Percentiles rank a stretch among this genome's conserved stretches.
Conservation (phyloP, 2,113 vertebrate genomes). For the Macquaria australasica region DNA sequence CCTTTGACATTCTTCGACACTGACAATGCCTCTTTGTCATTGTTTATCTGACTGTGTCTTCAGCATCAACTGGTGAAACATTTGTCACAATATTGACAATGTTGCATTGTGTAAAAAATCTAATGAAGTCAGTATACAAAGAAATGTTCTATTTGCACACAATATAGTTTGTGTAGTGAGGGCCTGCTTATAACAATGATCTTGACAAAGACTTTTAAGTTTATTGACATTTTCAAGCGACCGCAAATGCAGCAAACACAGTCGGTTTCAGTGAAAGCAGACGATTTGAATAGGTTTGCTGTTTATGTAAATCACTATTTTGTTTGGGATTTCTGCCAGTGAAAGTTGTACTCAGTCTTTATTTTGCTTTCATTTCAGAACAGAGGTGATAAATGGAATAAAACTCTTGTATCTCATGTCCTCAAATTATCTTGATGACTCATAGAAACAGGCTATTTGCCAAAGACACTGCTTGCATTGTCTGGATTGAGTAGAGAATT, state of each 20-base stretch:
- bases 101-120: conserved; percentile 57
- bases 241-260: conserved; percentile 16
- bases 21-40: conserved; percentile 51
- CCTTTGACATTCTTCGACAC: conserved; percentile 32
- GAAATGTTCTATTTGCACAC: conserved; percentile 36
- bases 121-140: conserved; percentile 39
- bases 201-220: conserved; percentile 13
- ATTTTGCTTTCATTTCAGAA: not conserved
- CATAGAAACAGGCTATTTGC: conserved; percentile 34
- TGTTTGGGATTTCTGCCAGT: not conserved
- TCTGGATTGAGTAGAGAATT: conserved; percentile 53
- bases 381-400: not conserved
- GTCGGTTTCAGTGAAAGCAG: not conserved
- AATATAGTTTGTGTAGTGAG: conserved; percentile 37
- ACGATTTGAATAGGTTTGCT: not conserved
- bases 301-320: conserved; percentile 10
- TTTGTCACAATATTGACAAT: conserved; percentile 55
- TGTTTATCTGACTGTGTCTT: conserved; percentile 35
- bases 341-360: not conserved
- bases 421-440: conserved; percentile 63
- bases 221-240: conserved; percentile 20
- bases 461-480: conserved; percentile 64
- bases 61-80: conserved; percentile 17
- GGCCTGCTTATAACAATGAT: conserved; percentile 7
- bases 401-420: conserved; percentile 50